Conservation (phyloP, 2,888 invertebrate genomes). For the Dolichomitus sp. region DNA sequence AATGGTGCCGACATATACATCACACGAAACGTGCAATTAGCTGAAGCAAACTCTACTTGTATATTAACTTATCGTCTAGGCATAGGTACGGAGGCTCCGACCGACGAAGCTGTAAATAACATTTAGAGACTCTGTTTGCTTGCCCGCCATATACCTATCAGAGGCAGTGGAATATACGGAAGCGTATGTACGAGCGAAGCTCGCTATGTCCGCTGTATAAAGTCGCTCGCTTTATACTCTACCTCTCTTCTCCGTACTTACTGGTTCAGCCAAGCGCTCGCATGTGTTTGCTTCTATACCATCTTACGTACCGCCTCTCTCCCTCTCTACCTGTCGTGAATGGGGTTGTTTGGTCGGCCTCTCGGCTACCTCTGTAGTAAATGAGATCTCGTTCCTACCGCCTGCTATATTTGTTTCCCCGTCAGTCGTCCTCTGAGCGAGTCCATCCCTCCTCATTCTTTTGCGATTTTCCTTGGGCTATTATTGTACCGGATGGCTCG, state of each 20-base stretch:
- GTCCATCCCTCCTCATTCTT: constrained; percentile 36
- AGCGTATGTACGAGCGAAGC: constrained; percentile 39
- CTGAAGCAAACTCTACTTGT: constrained; percentile 68
- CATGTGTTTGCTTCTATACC: constrained; percentile 19
- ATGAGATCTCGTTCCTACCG: constrained; percentile 59
- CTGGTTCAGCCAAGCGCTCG: neutral
- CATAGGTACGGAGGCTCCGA: constrained; percentile 62
- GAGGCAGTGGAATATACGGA: constrained; percentile 58
- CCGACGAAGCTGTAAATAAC: constrained; percentile 76
- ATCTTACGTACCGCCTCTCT: constrained; percentile 18
- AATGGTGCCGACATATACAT: constrained; percentile 41
- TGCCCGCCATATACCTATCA: constrained; percentile 73
- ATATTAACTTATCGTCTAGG: constrained; percentile 76
- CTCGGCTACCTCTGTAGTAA: constrained; percentile 44
- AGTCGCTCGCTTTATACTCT: constrained; percentile 8
- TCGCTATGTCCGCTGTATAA: constrained; percentile 25
- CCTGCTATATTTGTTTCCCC: constrained; percentile 64
- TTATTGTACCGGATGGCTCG: constrained; percentile 27
- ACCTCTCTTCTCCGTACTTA: neutral
- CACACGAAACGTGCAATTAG: constrained; percentile 75
- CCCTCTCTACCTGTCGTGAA: constrained; percentile 5
- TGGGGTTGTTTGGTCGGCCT: constrained; percentile 29
- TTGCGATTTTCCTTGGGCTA: constrained; percentile 37
- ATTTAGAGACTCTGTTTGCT: constrained; percentile 74
- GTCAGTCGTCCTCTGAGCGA: constrained; percentile 45